Evolutionary conservation across 2,113 vertebrate species (phyloP).

Genomic region (Oreochromis tanganicae): DNA sequence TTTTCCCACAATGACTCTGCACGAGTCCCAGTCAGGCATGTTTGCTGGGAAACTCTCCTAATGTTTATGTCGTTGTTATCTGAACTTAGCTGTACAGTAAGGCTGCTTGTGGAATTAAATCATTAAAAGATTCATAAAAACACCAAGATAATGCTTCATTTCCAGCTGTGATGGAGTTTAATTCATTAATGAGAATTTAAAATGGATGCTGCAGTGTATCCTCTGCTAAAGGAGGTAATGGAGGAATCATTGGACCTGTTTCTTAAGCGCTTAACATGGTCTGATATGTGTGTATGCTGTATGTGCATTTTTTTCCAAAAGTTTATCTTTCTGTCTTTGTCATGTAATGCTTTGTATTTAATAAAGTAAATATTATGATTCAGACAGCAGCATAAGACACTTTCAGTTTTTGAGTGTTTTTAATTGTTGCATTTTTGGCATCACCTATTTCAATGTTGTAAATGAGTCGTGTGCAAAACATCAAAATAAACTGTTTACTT

Average conservation of each 20-base stretch:
- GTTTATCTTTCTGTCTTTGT: not conserved
- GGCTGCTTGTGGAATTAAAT: accelerated
- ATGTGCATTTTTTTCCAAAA: not conserved
- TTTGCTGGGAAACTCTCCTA: not conserved
- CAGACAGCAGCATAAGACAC: accelerated
- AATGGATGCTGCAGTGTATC: accelerated
- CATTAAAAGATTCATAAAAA: accelerated
- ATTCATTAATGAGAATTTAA: not conserved
- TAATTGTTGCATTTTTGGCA: not conserved
- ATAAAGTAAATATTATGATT: not conserved
- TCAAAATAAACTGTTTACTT: not conserved
- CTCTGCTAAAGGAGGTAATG: not conserved
- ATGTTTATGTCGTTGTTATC: accelerated
- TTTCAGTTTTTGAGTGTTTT: not conserved
- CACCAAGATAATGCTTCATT: accelerated
- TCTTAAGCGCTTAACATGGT: accelerated
- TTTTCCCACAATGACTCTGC: not conserved
- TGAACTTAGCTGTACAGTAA: not conserved
- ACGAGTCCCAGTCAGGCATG: not conserved
- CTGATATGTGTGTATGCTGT: not conserved
- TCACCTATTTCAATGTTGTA: accelerated
- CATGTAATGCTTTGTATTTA: not conserved
- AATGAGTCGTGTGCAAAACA: not conserved
- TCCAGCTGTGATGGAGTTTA: not conserved
- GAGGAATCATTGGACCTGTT: not conserved